phyloP scores from a whole-genome alignment of 2,888 invertebrate species.

The Phymatocera aterrima region DNA sequence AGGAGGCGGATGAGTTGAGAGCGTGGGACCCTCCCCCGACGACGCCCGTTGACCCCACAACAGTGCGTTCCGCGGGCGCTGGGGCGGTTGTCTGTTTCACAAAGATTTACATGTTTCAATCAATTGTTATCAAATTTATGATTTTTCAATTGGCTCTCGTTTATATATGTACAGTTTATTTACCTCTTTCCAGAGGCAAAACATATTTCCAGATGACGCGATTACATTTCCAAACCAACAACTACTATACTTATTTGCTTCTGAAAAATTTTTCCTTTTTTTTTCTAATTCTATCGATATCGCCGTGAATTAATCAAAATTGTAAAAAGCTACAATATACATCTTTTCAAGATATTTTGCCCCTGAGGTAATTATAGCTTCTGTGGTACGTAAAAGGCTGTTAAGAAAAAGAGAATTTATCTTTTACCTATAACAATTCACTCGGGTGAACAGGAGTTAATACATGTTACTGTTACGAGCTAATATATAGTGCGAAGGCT shows the following conservation, averaged over 20 bases:
- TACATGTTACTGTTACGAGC: background rate
- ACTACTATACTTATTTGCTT: too few relatives aligned
- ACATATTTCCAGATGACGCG: too few relatives aligned
- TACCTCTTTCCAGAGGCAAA: conserved; percentile 28
- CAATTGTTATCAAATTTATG: background rate
- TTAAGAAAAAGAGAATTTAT: background rate
- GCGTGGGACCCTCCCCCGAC: conserved; percentile 79
- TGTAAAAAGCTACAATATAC: too few relatives aligned
- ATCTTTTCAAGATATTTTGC: conserved; percentile 40
- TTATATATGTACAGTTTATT: conserved; percentile 35
- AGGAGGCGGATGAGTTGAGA: conserved; percentile 77
- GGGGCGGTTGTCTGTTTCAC: conserved; percentile 76
- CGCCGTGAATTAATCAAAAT: background rate
- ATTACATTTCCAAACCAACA: too few relatives aligned
- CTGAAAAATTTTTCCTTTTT: too few relatives aligned
- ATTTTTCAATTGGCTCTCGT: conserved; percentile 19
- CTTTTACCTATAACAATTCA: background rate
- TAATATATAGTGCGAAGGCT: too few relatives aligned
- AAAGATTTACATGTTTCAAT: conserved; percentile 18
- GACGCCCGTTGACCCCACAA: conserved; percentile 79
- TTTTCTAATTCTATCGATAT: too few relatives aligned
- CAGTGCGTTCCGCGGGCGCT: conserved; percentile 78
- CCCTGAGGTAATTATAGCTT: conserved; percentile 20
- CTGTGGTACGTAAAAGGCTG: conserved; percentile 24
- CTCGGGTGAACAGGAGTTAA: background rate